Conservation (phyloP, 2,113 vertebrate species). For the Nibea albiflora region DNA sequence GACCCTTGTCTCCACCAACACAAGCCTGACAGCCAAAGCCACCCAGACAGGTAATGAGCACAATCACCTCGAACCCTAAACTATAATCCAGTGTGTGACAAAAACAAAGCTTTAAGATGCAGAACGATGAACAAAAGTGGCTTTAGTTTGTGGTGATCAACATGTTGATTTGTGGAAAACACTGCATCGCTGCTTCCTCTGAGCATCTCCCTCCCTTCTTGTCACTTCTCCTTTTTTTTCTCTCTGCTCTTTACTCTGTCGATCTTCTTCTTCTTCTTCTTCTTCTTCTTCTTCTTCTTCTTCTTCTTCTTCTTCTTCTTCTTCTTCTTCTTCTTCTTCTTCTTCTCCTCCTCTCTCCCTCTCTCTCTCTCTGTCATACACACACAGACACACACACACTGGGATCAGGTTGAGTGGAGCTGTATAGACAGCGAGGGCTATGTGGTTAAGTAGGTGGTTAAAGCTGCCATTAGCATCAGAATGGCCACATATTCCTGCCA, state of each 20-base stretch:
- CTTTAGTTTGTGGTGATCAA: neutral
- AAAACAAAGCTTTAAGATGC: constrained; percentile 1
- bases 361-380: neutral
- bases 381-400: constrained; percentile 33
- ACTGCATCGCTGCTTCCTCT: constrained; percentile 13
- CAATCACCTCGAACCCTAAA: constrained; percentile 3
- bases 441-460: constrained; percentile 82
- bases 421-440: constrained; percentile 70
- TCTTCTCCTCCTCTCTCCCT: constrained; percentile 4
- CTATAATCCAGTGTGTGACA: neutral
- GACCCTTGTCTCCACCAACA: constrained; percentile 69
- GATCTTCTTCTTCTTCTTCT: neutral
- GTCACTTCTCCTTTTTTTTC: constrained; percentile 11
- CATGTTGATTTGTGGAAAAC: neutral
- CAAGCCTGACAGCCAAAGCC: constrained; percentile 43
- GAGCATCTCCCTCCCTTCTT: neutral
- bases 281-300: neutral
- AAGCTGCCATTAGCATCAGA: constrained; percentile 84
- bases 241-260: constrained; percentile 4
- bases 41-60: constrained; percentile 36
- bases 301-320: neutral
- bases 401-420: constrained; percentile 58
- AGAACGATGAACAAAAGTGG: constrained; percentile 12
- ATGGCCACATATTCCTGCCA: constrained; percentile 78
- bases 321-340: neutral